Conservation (phyloP, 2,888 invertebrate genomes). For the Drosophila neonasuta region DNA sequence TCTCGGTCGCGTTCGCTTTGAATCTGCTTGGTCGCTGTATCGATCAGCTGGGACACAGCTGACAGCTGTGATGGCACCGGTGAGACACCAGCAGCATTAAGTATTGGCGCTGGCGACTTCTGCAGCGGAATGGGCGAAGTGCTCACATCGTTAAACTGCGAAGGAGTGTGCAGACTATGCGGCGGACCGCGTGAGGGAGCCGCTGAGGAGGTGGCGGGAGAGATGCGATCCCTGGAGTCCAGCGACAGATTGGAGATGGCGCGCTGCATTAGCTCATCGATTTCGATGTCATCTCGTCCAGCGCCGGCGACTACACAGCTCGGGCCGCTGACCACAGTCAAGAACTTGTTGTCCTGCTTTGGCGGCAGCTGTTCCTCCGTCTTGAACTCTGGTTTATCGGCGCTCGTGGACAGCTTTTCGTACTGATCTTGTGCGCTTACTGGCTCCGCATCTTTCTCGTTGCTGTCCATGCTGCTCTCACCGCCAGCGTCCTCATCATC, state of each 20-base stretch:
- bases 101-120: conserved; percentile 73
- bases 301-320: conserved; percentile 49
- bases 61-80: conserved; percentile 82
- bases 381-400: conserved; percentile 52
- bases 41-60: conserved; percentile 82
- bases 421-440: conserved; percentile 72
- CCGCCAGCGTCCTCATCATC: conserved; percentile 79
- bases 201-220: conserved; percentile 75
- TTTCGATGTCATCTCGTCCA: conserved; percentile 82
- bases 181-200: conserved; percentile 49
- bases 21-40: conserved; percentile 78
- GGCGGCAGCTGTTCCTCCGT: conserved; percentile 48
- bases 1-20: conserved; percentile 83
- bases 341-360: conserved; percentile 76
- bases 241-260: conserved; percentile 82
- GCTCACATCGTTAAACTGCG: conserved; percentile 81
- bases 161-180: conserved; percentile 62
- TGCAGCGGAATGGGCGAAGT: conserved; percentile 82
- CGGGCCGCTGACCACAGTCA: conserved; percentile 61
- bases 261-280: conserved; percentile 82
- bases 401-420: conserved; percentile 74
- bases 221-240: conserved; percentile 81
- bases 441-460: conserved; percentile 73
- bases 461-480: conserved; percentile 79
- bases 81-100: conserved; percentile 67